Conservation (phyloP, 2,888 invertebrate genomes). For the Diarsia mendica region DNA sequence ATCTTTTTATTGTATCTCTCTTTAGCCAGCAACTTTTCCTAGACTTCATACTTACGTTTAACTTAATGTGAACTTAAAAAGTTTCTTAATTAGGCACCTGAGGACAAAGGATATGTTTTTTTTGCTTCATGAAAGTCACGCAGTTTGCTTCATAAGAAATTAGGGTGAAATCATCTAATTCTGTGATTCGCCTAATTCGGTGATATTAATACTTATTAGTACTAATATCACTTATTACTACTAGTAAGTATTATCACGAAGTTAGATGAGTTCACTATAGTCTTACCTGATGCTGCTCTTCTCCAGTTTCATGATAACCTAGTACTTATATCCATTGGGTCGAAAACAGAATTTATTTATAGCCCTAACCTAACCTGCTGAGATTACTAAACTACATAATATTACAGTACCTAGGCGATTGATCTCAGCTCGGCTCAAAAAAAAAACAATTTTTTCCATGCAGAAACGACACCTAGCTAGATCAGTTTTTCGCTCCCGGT, state of each 20-base stretch:
- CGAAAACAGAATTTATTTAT: neutral
- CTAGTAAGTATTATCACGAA: no score
- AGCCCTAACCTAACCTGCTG: no score
- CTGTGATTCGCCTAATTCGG: no score
- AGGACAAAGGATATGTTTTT: neutral
- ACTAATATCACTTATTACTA: no score
- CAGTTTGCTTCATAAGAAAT: neutral
- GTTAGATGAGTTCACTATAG: no score
- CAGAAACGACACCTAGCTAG: neutral
- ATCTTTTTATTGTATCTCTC: slow-evolving; percentile 19
- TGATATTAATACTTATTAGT: no score
- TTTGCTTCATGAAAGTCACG: slow-evolving; percentile 14
- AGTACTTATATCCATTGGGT: neutral
- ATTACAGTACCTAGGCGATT: neutral
- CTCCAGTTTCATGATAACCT: neutral
- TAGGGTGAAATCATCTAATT: no score
- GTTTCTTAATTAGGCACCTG: slow-evolving; percentile 41
- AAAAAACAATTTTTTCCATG: neutral
- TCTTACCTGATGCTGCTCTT: neutral
- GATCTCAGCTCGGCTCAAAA: neutral
- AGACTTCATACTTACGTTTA: slow-evolving; percentile 26
- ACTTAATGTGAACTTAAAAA: slow-evolving; percentile 46
- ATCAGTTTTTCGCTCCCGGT: neutral
- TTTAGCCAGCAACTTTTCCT: neutral
- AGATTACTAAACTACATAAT: neutral